Conservation (phyloP, 1,140 invertebrate species). For the Caenorhabditis latens region DNA sequence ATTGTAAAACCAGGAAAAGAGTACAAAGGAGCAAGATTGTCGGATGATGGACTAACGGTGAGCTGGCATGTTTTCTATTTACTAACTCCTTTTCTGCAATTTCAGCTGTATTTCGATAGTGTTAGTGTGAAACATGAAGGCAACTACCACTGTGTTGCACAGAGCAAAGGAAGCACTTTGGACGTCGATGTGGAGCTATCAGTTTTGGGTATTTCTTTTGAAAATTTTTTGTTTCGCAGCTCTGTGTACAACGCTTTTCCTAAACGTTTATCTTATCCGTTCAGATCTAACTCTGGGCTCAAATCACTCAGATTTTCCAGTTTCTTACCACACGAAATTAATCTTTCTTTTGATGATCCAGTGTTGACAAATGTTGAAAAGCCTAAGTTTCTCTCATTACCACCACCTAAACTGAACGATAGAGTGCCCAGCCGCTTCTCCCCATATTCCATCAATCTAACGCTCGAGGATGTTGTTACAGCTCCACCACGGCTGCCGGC, state of each 20-base stretch:
- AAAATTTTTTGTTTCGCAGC: slow-evolving; percentile 2
- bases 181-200: slow-evolving; percentile 71
- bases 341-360: slow-evolving; percentile 1
- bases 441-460: slow-evolving; percentile 16
- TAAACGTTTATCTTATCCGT: slow-evolving; percentile 14
- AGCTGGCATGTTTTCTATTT: background rate
- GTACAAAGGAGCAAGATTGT: slow-evolving; percentile 65
- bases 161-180: slow-evolving; percentile 71
- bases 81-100: background rate
- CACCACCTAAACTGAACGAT: background rate
- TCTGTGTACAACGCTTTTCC: slow-evolving; percentile 33
- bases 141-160: slow-evolving; percentile 66
- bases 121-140: slow-evolving; percentile 59
- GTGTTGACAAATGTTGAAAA: background rate
- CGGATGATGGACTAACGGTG: slow-evolving; percentile 67
- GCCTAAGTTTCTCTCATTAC: slow-evolving; percentile 23
- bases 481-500: slow-evolving; percentile 10
- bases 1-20: slow-evolving; percentile 61
- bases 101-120: slow-evolving; percentile 68
- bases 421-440: background rate
- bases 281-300: slow-evolving; percentile 13
- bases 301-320: slow-evolving; percentile 11
- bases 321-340: slow-evolving; percentile 25
- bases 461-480: slow-evolving; percentile 39
- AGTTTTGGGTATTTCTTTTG: slow-evolving; percentile 67